Evolutionary conservation across 1,140 invertebrate species (phyloP).

Genomic region (Platyscapa corneri): DNA sequence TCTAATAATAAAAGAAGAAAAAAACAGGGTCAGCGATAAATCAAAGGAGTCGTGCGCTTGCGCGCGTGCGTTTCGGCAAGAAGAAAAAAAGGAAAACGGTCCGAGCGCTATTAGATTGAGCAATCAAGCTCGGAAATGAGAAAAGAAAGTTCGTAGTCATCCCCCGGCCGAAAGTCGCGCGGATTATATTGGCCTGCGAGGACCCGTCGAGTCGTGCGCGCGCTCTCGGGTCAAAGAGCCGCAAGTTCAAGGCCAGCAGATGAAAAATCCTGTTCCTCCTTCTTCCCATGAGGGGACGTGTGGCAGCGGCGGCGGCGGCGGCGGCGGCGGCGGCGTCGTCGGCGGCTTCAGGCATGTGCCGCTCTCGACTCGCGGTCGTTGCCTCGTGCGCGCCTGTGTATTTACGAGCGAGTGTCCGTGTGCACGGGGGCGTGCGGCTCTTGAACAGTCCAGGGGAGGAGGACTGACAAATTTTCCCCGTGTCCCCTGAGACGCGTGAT

Average conservation of each 20-base stretch:
- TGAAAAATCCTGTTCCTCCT: slow-evolving; percentile 48
- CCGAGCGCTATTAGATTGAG: slow-evolving; percentile 43
- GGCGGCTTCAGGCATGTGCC: no score
- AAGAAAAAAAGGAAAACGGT: not conserved
- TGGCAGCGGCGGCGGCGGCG: no score
- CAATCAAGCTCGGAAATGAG: slow-evolving; percentile 34
- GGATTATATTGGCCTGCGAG: slow-evolving; percentile 3
- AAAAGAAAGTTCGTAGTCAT: slow-evolving; percentile 38
- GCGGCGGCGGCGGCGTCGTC: no score
- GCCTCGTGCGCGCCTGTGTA: not conserved
- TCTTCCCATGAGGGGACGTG: no score
- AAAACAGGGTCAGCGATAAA: slow-evolving; percentile 21
- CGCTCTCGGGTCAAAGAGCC: slow-evolving; percentile 42
- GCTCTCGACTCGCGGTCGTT: not conserved
- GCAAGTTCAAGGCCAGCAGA: slow-evolving; percentile 53
- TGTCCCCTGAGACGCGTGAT: not conserved
- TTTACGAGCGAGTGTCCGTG: not conserved
- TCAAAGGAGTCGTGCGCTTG: slow-evolving; percentile 1
- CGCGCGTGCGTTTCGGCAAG: not conserved
- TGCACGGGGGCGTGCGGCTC: not conserved
- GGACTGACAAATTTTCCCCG: not conserved
- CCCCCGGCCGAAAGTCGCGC: slow-evolving; percentile 19
- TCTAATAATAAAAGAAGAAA: not conserved
- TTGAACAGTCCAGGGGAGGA: not conserved
- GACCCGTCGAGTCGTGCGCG: not conserved